These are phyloP conservation scores for Polyommatus iphigenia DNA, from an alignment of 2,888 invertebrate genomes.

Conservation along the genomic window DNA sequence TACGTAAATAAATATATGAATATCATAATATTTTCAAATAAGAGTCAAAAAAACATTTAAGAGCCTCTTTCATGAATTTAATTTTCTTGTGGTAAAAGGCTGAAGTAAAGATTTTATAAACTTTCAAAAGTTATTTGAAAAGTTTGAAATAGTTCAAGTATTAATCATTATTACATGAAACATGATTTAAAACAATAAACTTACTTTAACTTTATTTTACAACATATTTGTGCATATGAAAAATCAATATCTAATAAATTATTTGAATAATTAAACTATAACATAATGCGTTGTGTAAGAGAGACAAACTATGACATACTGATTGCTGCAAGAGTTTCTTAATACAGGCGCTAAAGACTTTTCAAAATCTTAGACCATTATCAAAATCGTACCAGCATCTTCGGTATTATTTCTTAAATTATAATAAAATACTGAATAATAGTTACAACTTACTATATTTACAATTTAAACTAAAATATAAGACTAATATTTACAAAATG, in stretches of 20 bases:
- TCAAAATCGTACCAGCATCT: no score
- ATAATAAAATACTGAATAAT: slow-evolving; percentile 23
- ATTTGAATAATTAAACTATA: background rate
- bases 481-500: slow-evolving; percentile 10
- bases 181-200: background rate
- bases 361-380: no score
- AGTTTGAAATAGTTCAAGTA: background rate
- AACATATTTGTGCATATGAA: background rate
- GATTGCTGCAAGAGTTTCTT: no score
- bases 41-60: background rate
- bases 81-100: background rate
- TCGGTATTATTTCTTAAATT: slow-evolving; percentile 2
- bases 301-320: background rate
- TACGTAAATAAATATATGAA: background rate
- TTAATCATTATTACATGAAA: background rate
- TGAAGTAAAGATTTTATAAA: background rate
- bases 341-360: no score
- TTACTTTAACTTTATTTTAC: no score
- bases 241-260: background rate
- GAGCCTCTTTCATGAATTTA: background rate
- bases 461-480: background rate
- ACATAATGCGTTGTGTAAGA: background rate
- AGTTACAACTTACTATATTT: slow-evolving; percentile 18
- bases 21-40: background rate
- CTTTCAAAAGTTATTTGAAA: background rate